Evolutionary conservation across 2,113 vertebrate genomes (phyloP), one percentile per base, ranked within the genome.

Genomic region (Peromyscus californicus): DNA sequence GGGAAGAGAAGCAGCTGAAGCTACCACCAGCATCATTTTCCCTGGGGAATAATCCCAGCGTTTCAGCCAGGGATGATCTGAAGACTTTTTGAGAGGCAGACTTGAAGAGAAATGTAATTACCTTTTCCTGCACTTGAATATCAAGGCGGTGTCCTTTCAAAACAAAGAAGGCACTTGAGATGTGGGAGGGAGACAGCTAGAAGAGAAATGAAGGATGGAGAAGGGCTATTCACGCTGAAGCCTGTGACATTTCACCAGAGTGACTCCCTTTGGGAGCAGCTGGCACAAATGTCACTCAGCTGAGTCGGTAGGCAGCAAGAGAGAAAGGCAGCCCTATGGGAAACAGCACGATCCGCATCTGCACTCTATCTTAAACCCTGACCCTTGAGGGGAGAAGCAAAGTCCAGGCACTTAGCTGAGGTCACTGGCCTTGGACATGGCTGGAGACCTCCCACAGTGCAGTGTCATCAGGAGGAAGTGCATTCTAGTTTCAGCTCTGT

Each of bases 81-180:
- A 94, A 97, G 90, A 78, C 85, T 97, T 97, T 94, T 70, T n/a
- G 83, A 96, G 94, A 97, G 79, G 75, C 83, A 97, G 94, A 93
- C 89, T 75, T 94, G 70, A 90, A 97, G 65, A 98, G 82, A 96
- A 97, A 98, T 89, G 96, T 96, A 95, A 97, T 98, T 96, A 96
- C 95, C 97, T 97, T 93, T 93, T 89, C 89, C 80, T 90, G 93
- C 82, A 97, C 97, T 97, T 97, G 88, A 97, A 94, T 97, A 94
- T 93, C 95, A 89, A 97, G 94, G 89, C 5, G 0, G 69, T 97
- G 94, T 97, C 95, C 96, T 98, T 97, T 95, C 79, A 90, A 97
- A 96, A 97, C 83, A 93, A 96, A 97, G 95, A 97, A 93, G 86
- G 19, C 87, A 96, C 93, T 98, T 92, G 79, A 97, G 39, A 75